Percentiles rank a stretch among this genome's conserved stretches.
Evolutionary conservation across 2,113 vertebrate genomes (phyloP).

Genomic region (Bufo gargarizans): DNA sequence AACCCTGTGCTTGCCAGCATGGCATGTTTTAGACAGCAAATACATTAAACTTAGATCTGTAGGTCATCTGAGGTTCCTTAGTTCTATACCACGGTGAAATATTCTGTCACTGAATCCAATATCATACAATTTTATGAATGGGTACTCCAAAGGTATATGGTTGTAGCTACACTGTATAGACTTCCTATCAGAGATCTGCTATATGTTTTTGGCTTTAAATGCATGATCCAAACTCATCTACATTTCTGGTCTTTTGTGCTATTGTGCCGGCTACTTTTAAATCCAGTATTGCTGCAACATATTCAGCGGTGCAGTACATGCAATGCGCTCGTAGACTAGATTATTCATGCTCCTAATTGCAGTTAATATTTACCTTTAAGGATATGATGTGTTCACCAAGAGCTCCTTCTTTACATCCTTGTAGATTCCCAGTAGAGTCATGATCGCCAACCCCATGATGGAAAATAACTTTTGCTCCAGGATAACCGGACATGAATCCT

Average conservation of each 20-base stretch:
- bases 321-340: not conserved
- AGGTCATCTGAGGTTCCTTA: not conserved
- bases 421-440: not conserved
- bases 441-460: conserved; percentile 32
- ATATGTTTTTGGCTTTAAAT: too few species aligned
- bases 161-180: not conserved
- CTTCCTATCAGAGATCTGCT: not conserved
- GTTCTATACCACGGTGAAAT: not conserved
- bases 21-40: not conserved
- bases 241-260: not conserved
- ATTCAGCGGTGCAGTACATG: not conserved
- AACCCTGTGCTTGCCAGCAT: not conserved
- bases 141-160: too few species aligned
- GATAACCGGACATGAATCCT: not conserved
- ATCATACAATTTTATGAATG: not conserved
- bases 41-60: not conserved
- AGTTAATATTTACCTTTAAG: conserved; percentile 36
- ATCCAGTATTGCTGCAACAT: not conserved
- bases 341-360: not conserved
- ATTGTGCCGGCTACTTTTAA: not conserved
- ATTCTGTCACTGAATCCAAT: not conserved
- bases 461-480: conserved; percentile 39
- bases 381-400: not conserved
- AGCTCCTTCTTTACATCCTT: not conserved
- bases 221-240: not conserved